Evolutionary conservation across 2,797 vertebrate genomes (phyloP).

Genomic region (Girardinus metallicus): DNA sequence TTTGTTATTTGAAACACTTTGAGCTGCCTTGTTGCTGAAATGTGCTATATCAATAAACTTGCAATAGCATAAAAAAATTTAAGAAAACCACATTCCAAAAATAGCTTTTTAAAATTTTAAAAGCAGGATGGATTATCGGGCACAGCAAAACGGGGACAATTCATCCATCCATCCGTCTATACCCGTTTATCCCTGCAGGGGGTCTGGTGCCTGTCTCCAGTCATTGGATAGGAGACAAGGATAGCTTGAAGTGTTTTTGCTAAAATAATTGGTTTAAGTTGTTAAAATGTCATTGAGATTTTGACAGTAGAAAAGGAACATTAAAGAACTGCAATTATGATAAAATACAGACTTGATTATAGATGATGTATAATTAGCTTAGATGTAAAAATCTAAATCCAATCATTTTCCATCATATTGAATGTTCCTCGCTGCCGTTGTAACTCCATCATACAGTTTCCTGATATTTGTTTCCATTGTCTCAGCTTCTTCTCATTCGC

Average conservation of each 20-base stretch:
- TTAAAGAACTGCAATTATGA: not conserved
- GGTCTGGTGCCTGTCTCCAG: not conserved
- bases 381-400: not conserved
- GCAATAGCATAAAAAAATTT: not conserved
- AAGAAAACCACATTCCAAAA: not conserved
- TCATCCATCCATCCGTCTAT: not conserved
- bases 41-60: not conserved
- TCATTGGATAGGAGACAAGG: not conserved
- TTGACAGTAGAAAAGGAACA: not conserved
- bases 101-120: not conserved
- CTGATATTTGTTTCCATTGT: constrained; percentile 15
- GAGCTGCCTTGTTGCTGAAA: too few species aligned
- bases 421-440: not conserved
- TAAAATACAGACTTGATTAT: too few species aligned
- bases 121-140: not conserved
- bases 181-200: not conserved
- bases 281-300: not conserved
- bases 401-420: not conserved
- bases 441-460: not conserved
- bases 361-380: not conserved
- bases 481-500: constrained; percentile 9
- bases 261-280: not conserved
- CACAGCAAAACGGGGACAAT: not conserved
- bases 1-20: too few species aligned
- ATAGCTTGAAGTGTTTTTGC: not conserved